Conservation (phyloP, 1,140 invertebrate species). For the Choristoneura fumiferana region DNA sequence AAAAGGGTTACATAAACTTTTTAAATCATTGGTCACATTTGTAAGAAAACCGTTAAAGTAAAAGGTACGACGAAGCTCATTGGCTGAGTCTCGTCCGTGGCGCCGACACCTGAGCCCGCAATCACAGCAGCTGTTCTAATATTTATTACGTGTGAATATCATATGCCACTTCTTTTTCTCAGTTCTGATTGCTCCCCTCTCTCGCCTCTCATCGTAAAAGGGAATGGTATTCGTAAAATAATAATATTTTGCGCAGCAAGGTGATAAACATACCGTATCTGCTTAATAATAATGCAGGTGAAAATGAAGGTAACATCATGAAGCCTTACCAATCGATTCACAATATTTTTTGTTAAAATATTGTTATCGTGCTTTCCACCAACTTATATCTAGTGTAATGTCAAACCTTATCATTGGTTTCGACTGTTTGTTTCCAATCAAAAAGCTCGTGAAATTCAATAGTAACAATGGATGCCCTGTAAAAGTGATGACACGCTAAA, state of each 20-base stretch:
- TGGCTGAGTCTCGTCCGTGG: neutral
- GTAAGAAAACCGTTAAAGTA: neutral
- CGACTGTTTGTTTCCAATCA: conserved; percentile 1
- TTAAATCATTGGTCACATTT: neutral
- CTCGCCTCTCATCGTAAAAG: conserved; percentile 24
- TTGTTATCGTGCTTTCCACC: too few relatives aligned
- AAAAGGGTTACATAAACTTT: neutral
- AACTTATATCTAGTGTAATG: too few relatives aligned
- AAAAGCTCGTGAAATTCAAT: conserved; percentile 4
- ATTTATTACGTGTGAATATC: conserved; percentile 77
- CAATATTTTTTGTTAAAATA: too few relatives aligned
- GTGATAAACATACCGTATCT: conserved; percentile 13
- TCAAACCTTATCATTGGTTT: too few relatives aligned
- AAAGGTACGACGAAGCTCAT: neutral
- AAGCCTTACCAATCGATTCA: too few relatives aligned
- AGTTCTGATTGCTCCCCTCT: conserved; percentile 45
- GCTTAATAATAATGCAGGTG: conserved; percentile 9
- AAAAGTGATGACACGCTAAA: conserved; percentile 21
- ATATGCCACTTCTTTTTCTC: conserved; percentile 57
- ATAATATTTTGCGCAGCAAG: conserved; percentile 17
- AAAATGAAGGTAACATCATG: neutral
- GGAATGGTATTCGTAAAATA: conserved; percentile 20
- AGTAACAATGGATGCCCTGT: neutral
- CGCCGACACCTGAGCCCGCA: conserved; percentile 50
- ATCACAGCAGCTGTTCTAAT: conserved; percentile 75